These are phyloP conservation scores for Mustela lutreola DNA, from an alignment of 2,113 vertebrate genomes.

Conservation along the genomic window DNA sequence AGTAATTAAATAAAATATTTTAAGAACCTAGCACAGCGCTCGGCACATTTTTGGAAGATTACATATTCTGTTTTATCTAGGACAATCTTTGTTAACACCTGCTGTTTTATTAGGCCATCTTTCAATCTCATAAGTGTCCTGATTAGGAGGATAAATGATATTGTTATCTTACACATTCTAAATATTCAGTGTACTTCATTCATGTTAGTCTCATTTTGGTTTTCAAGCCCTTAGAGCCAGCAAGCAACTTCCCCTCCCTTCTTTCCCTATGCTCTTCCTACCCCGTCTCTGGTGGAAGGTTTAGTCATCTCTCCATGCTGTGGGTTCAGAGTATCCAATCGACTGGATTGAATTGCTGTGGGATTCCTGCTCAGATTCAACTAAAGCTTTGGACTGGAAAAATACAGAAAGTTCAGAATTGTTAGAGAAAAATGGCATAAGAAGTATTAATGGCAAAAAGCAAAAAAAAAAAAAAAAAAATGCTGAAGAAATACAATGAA, in stretches of 20 bases:
- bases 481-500: background rate
- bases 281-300: background rate
- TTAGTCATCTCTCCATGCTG: background rate
- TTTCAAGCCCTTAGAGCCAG: background rate
- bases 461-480: background rate
- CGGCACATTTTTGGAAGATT: slow-evolving; percentile 10
- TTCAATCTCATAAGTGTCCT: background rate
- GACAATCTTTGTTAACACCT: background rate
- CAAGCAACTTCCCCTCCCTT: background rate
- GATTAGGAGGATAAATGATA: slow-evolving; percentile 27
- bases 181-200: background rate
- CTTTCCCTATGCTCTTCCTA: background rate
- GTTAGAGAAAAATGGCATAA: background rate
- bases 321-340: background rate
- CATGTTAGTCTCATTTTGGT: background rate
- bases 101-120: background rate
- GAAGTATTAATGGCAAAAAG: background rate
- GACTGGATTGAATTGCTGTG: background rate
- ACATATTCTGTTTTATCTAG: background rate
- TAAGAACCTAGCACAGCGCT: background rate
- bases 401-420: background rate
- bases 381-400: background rate
- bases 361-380: background rate
- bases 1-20: slow-evolving; percentile 61
- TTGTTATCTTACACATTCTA: background rate